Percentiles rank a stretch among this genome's conserved stretches.
Evolutionary conservation across 2,888 invertebrate genomes (phyloP).

Genomic region (Blomia tropicalis): DNA sequence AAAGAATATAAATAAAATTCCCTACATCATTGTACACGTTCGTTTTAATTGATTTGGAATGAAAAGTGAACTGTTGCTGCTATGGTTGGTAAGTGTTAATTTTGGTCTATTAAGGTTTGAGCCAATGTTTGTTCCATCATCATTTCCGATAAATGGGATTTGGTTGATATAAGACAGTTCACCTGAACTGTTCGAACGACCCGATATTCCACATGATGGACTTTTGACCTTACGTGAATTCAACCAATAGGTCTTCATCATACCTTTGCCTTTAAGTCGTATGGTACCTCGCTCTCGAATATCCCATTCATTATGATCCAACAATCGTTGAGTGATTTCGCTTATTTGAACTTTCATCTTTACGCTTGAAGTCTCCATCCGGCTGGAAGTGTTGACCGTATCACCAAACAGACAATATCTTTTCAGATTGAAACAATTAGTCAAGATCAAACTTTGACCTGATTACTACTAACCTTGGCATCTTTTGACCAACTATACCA

Average conservation of each 20-base stretch:
- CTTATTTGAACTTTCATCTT: constrained; percentile 89
- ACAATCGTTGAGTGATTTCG: constrained; percentile 59
- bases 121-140: not conserved
- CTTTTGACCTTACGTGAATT: not conserved
- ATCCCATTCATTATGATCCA: constrained; percentile 52
- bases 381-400: constrained; percentile 72
- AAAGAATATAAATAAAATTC: not conserved
- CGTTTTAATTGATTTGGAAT: not conserved
- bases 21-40: not conserved
- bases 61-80: constrained; percentile 5
- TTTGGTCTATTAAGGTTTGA: no score
- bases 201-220: no score
- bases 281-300: constrained; percentile 45
- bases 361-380: constrained; percentile 81
- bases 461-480: constrained; percentile 46
- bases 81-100: no score
- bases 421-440: constrained; percentile 36
- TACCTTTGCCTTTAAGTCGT: constrained; percentile 53
- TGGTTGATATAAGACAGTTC: not conserved
- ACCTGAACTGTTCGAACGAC: no score
- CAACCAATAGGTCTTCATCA: constrained; percentile 18
- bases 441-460: not conserved
- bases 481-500: constrained; percentile 81
- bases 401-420: constrained; percentile 78
- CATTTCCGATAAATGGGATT: no score